Percentiles rank a stretch among this genome's conserved stretches.
Evolutionary conservation across 1,140 invertebrate species (phyloP).

Genomic region (Leptinotarsa defecta): DNA sequence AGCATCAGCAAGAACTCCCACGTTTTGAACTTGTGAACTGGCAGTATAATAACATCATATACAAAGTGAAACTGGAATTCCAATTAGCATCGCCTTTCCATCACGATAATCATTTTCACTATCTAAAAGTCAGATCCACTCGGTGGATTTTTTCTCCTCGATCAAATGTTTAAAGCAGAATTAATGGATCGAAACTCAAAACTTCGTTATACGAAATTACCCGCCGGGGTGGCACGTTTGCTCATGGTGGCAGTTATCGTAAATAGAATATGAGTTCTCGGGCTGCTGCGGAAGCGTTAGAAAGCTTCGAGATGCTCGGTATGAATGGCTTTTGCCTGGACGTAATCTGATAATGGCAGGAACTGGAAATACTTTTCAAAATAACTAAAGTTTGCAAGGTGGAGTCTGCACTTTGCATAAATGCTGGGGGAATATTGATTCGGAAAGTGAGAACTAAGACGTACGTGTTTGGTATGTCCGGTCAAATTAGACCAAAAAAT

Average conservation of each 20-base stretch:
- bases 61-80: too few relatives aligned
- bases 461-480: too few relatives aligned
- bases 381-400: not conserved
- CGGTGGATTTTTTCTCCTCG: not conserved
- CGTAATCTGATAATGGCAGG: not conserved
- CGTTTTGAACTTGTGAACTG: too few relatives aligned
- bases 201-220: not conserved
- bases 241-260: not conserved
- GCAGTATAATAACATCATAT: too few relatives aligned
- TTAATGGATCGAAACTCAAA: not conserved
- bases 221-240: not conserved
- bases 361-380: not conserved
- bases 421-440: too few relatives aligned
- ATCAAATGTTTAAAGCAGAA: not conserved
- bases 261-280: slow-evolving; percentile 1
- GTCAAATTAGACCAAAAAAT: too few relatives aligned
- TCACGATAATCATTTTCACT: too few relatives aligned
- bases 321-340: not conserved
- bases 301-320: not conserved
- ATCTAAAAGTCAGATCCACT: too few relatives aligned
- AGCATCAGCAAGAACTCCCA: too few relatives aligned
- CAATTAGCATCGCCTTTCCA: too few relatives aligned
- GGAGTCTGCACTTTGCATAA: not conserved
- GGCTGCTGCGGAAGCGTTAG: not conserved
- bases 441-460: too few relatives aligned